phyloP scores from a whole-genome alignment of 2,797 vertebrate species.

The Cuculus canorus region DNA sequence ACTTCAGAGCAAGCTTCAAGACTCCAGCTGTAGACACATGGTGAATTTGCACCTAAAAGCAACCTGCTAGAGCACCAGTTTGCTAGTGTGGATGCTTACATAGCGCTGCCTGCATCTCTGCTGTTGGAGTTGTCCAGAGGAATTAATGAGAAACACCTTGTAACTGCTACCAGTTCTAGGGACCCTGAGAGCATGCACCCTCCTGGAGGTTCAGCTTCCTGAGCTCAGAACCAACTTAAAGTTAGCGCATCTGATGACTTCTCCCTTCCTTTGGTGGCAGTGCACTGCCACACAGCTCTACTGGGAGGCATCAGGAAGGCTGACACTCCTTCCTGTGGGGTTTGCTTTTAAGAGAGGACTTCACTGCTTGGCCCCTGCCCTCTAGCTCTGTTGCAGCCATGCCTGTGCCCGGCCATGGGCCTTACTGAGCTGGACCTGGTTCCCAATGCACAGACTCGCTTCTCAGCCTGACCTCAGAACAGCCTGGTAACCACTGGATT shows the following conservation, averaged over 20 bases:
- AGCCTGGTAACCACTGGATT: not conserved
- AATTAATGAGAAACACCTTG: not conserved
- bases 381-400: not conserved
- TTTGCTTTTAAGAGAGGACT: not conserved
- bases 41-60: not conserved
- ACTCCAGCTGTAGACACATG: not conserved
- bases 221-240: not conserved
- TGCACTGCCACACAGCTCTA: accelerated
- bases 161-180: not conserved
- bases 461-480: not conserved
- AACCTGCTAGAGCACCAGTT: not conserved
- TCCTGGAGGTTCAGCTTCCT: not conserved
- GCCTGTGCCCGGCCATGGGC: not conserved
- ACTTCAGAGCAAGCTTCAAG: not conserved
- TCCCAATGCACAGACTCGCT: accelerated
- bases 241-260: not conserved
- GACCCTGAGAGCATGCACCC: not conserved
- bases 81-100: not conserved
- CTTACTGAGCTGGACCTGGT: not conserved
- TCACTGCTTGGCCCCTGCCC: not conserved
- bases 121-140: not conserved
- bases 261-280: not conserved
- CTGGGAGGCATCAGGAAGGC: not conserved
- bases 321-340: not conserved
- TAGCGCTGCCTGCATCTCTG: not conserved